Conservation (phyloP, 2,888 invertebrate genomes). For the Physocephala rufipes region DNA sequence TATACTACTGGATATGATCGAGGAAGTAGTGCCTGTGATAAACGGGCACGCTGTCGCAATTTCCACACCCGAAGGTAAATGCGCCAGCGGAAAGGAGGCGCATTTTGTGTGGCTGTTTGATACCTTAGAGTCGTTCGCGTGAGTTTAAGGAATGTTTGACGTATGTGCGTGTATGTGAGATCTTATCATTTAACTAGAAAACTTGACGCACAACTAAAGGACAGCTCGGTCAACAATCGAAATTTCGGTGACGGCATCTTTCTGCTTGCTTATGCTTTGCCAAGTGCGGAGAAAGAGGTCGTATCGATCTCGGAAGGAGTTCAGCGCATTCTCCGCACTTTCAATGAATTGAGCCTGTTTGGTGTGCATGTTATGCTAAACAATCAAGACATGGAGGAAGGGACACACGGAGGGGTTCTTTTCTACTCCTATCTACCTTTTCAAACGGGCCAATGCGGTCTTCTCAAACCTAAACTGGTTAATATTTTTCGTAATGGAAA, state of each 20-base stretch:
- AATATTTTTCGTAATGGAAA: constrained; percentile 13
- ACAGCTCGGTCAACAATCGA: background rate
- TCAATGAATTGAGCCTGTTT: background rate
- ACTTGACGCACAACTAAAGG: background rate
- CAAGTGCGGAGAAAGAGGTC: background rate
- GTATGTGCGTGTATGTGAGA: background rate
- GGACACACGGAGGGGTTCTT: background rate
- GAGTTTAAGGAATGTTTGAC: background rate
- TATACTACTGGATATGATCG: background rate
- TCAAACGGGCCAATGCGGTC: background rate
- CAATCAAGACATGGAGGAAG: background rate
- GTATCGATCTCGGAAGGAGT: background rate
- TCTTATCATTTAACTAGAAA: background rate
- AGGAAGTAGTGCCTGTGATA: background rate
- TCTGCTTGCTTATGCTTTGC: background rate
- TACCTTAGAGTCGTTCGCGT: constrained; percentile 13
- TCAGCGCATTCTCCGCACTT: background rate
- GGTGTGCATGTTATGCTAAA: background rate
- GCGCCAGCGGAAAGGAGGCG: background rate
- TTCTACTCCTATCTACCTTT: constrained; percentile 1
- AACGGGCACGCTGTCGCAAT: background rate
- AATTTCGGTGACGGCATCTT: background rate
- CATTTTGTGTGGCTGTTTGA: constrained; percentile 20
- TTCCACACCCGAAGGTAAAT: background rate
- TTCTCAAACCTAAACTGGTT: background rate